A percentile compares a stretch with the other conserved stretches of the same genome.
These are phyloP conservation scores for Oscheius sp. DNA, from an alignment of 2,888 invertebrate species.

Conservation along the genomic window DNA sequence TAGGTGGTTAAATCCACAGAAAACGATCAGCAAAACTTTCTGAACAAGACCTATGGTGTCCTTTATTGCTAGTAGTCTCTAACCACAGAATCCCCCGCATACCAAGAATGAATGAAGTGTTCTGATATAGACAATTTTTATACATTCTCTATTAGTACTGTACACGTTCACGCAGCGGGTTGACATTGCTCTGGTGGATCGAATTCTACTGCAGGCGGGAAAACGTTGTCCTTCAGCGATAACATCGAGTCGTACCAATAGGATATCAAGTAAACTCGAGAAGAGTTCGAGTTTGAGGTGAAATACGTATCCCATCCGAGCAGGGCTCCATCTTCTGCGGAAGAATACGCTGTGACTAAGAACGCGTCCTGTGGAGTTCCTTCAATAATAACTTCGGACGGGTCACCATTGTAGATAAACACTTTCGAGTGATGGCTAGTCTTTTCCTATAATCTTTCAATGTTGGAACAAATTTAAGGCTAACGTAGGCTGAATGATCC, in stretches of 20 bases:
- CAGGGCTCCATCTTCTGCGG: slow-evolving; percentile 50
- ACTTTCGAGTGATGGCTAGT: slow-evolving; percentile 47
- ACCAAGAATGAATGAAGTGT: too few species aligned
- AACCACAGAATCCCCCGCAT: too few species aligned
- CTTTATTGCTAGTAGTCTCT: too few species aligned
- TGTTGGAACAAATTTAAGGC: too few species aligned
- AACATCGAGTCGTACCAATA: slow-evolving; percentile 50
- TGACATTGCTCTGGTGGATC: slow-evolving; percentile 43
- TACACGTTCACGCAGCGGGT: neutral
- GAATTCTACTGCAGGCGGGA: slow-evolving; percentile 32
- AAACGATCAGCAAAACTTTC: too few species aligned
- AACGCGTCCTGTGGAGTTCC: slow-evolving; percentile 51
- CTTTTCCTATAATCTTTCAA: slow-evolving; percentile 39
- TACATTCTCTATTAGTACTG: too few species aligned
- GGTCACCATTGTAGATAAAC: slow-evolving; percentile 56
- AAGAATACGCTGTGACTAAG: slow-evolving; percentile 52
- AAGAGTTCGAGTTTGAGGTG: slow-evolving; percentile 42
- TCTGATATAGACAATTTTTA: too few species aligned
- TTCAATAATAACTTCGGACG: slow-evolving; percentile 46
- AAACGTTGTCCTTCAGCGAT: slow-evolving; percentile 33
- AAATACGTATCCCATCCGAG: slow-evolving; percentile 58
- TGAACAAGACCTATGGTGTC: too few species aligned
- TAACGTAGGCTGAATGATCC: slow-evolving; percentile 7
- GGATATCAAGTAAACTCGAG: slow-evolving; percentile 44
- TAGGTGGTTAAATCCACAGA: too few species aligned